Evolutionary conservation across 2,797 vertebrate genomes (phyloP), one percentile per base, ranked within the genome.

Genomic region (Manis crassicaudata): DNA sequence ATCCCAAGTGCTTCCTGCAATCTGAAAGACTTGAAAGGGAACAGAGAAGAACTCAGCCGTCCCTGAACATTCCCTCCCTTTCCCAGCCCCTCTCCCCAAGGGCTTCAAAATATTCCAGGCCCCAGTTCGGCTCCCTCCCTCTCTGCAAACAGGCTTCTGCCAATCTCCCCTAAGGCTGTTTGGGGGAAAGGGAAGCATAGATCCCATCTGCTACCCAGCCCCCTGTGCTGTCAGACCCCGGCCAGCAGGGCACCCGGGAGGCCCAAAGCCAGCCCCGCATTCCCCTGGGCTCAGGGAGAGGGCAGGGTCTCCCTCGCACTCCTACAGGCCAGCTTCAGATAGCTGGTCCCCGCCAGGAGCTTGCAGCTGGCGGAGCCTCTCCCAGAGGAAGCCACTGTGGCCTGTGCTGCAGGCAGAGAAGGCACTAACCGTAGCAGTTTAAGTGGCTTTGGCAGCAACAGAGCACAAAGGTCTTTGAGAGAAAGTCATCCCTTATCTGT

Each of bases 361-460:
- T 50, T 10, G 0, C 3, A 95, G 96, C 27, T 29, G 65, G 40
- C 1, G 73, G 88, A 95, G 76, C 37, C 84, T 67, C 65, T 82
- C 76, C 20, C 76, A 1, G 27, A 56, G 75, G 97, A 62, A 67
- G 93, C 92, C 37, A 37, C 90, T 70, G 83, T 27, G 23, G 67
- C 86, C 43, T 7, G 2, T 0, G 68, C 72, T 94, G 52, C 14
- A 62, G 92, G 87, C 50, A 97, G 96, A 97, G 70, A 96, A 97
- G 93, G 79, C 87, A 0, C 93, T 88, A 52, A 96, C 16, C 77
- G 92, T 72, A 0, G 0, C 62, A 46, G 35, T 14, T 95, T 70
- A 35, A 94, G 90, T 50, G 68, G 16, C 80, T 72, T 96, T 95
- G 98, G 97, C 98, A 97, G 95, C 94, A 70, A 75, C 75, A 60